Conservation (phyloP, 2,888 invertebrate species). For the Pasiphila rectangulata region DNA sequence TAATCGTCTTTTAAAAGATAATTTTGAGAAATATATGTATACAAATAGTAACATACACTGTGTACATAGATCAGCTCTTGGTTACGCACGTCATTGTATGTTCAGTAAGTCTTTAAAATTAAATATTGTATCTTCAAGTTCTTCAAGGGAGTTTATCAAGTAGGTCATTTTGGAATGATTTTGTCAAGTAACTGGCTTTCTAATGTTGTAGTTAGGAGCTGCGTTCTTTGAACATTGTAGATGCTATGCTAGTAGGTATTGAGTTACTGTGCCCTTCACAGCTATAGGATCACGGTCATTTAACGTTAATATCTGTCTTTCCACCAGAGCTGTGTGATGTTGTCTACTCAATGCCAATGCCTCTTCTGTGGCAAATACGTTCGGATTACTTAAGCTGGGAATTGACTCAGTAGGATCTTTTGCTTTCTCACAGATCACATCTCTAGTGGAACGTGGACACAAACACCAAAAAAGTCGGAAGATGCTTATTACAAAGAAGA, state of each 20-base stretch:
- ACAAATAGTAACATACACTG: conserved; percentile 59
- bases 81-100: conserved; percentile 64
- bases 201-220: conserved; percentile 26
- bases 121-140: conserved; percentile 40
- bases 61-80: conserved; percentile 60
- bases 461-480: conserved; percentile 51
- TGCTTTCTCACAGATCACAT: too few species aligned
- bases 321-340: too few species aligned
- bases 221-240: conserved; percentile 10
- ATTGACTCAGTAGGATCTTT: too few species aligned
- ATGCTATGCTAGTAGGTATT: conserved; percentile 2
- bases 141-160: conserved; percentile 47
- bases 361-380: too few species aligned
- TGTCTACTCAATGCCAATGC: too few species aligned
- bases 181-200: conserved; percentile 45
- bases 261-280: conserved; percentile 8
- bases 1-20: conserved; percentile 74
- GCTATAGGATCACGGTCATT: conserved; percentile 2
- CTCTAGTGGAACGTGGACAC: conserved; percentile 42
- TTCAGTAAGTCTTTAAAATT: conserved; percentile 47
- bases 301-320: not conserved
- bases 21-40: conserved; percentile 63
- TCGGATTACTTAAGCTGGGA: too few species aligned
- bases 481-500: conserved; percentile 46
- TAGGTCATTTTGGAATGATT: conserved; percentile 41